Percentiles rank a stretch among this genome's conserved stretches.
Evolutionary conservation across 1,140 invertebrate genomes (phyloP).

Genomic region (Trigoniulus corallinus): DNA sequence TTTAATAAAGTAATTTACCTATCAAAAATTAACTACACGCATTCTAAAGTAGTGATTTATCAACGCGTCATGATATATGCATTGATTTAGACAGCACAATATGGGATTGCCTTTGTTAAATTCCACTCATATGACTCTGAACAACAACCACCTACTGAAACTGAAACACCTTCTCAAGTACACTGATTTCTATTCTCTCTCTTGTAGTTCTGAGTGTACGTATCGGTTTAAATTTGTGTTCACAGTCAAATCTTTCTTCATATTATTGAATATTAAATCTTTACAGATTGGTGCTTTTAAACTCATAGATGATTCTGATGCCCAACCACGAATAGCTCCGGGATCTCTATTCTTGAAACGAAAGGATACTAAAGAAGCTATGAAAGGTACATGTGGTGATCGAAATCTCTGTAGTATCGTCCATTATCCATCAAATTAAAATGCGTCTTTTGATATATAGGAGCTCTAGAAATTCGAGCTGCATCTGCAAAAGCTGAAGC

Average conservation of each 20-base stretch:
- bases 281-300: conserved; percentile 39
- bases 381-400: neutral
- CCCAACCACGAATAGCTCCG: too few species aligned
- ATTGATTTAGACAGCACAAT: conserved; percentile 38
- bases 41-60: conserved; percentile 14
- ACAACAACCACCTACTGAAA: conserved; percentile 19
- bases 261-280: neutral
- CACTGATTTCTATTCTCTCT: conserved; percentile 3
- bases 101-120: conserved; percentile 61
- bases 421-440: neutral
- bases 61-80: conserved; percentile 2
- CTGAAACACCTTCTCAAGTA: conserved; percentile 7
- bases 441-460: neutral
- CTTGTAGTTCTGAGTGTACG: conserved; percentile 7
- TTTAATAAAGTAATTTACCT: conserved; percentile 45
- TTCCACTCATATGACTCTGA: too few species aligned
- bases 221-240: too few species aligned
- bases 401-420: neutral
- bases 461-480: neutral
- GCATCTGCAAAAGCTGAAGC: neutral
- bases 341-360: too few species aligned
- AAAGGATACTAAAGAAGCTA: too few species aligned
- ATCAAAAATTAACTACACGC: conserved; percentile 1
- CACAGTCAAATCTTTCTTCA: too few species aligned
- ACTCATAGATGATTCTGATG: conserved; percentile 38